phyloP scores from a whole-genome alignment of 2,797 vertebrate species.

The Odontamblyopus lacepedii region DNA sequence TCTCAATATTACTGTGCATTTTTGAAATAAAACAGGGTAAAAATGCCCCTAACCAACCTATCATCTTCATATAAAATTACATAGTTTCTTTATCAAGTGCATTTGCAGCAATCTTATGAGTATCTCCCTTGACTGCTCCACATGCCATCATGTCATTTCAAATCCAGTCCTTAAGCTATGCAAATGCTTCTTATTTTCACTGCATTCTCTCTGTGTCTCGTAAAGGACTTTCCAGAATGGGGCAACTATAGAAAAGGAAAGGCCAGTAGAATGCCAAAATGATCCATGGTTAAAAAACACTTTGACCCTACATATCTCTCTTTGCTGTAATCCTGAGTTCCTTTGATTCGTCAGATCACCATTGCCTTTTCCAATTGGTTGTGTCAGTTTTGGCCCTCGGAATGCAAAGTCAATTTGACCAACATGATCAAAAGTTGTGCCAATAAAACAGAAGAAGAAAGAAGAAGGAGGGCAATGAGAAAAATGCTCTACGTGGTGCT shows the following conservation, averaged over 20 bases:
- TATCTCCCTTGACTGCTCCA: constrained; percentile 58
- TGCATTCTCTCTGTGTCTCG: constrained; percentile 66
- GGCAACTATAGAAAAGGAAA: constrained; percentile 65
- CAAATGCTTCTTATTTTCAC: constrained; percentile 78
- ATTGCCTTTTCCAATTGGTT: constrained; percentile 67
- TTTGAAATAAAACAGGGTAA: constrained; percentile 50
- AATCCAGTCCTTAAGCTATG: constrained; percentile 70
- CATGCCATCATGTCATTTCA: constrained; percentile 52
- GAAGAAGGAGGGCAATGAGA: constrained; percentile 60
- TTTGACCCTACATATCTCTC: constrained; percentile 65
- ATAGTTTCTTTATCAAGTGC: constrained; percentile 43
- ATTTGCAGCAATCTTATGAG: constrained; percentile 46
- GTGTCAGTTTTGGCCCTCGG: constrained; percentile 74
- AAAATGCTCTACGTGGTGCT: constrained; percentile 77
- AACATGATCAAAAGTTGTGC: constrained; percentile 68
- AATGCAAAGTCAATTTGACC: constrained; percentile 73
- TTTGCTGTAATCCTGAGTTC: constrained; percentile 67
- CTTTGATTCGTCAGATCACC: constrained; percentile 77
- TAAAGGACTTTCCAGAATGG: constrained; percentile 64
- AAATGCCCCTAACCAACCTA: constrained; percentile 40
- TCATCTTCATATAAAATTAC: constrained; percentile 57
- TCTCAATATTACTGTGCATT: constrained; percentile 36
- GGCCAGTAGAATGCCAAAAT: constrained; percentile 68
- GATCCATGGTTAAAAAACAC: constrained; percentile 72
- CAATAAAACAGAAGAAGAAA: constrained; percentile 69